A percentile compares a stretch with the other conserved stretches of the same genome.
These are phyloP conservation scores for Parambassis ranga DNA, from an alignment of 2,797 vertebrate species.

Conservation along the genomic window DNA sequence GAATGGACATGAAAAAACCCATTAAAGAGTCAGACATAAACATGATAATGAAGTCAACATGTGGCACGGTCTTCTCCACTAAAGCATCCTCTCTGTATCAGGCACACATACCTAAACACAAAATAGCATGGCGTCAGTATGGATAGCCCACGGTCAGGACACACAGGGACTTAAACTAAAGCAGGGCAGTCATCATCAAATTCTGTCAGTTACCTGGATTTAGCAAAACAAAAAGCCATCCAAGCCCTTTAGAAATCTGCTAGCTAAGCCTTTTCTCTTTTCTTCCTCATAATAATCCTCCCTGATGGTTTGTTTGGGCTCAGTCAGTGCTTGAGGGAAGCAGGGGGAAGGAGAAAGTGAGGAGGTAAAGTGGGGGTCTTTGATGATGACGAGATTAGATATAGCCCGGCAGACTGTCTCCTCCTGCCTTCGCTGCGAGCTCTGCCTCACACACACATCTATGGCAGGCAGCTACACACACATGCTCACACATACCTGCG, in stretches of 20 bases:
- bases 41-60: slow-evolving; percentile 71
- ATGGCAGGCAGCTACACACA: slow-evolving; percentile 19
- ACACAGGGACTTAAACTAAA: slow-evolving; percentile 60
- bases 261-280: slow-evolving; percentile 74
- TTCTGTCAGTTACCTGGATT: slow-evolving; percentile 75
- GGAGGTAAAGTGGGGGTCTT: slow-evolving; percentile 84
- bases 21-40: slow-evolving; percentile 67
- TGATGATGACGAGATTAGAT: slow-evolving; percentile 92
- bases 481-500: slow-evolving; percentile 8
- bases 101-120: slow-evolving; percentile 52
- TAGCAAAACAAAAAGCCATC: slow-evolving; percentile 67
- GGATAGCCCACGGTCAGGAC: slow-evolving; percentile 66
- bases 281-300: slow-evolving; percentile 80
- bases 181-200: slow-evolving; percentile 64
- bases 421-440: slow-evolving; percentile 71
- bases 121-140: slow-evolving; percentile 56
- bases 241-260: slow-evolving; percentile 68
- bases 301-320: slow-evolving; percentile 80
- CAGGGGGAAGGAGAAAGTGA: slow-evolving; percentile 79
- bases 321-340: slow-evolving; percentile 67
- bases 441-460: slow-evolving; percentile 50
- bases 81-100: slow-evolving; percentile 58
- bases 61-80: slow-evolving; percentile 42
- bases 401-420: slow-evolving; percentile 98
- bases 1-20: slow-evolving; percentile 43